Percentiles rank a stretch among this genome's conserved stretches.
Evolutionary conservation across 2,113 vertebrate species (phyloP).

Genomic region (Rhabdomys dilectus): DNA sequence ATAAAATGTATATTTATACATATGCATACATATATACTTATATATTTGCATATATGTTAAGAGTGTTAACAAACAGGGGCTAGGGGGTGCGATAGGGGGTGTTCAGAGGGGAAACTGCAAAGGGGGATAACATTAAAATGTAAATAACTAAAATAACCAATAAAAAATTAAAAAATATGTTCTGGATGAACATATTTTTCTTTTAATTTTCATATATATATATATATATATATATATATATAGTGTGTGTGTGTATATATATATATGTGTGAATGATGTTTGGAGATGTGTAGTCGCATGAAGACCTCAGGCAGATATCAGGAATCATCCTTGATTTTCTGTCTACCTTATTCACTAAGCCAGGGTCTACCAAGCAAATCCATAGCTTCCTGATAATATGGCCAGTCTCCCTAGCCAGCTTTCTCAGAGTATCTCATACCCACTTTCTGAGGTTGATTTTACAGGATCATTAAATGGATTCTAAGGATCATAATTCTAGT

Average conservation of each 20-base stretch:
- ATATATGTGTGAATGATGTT: background rate
- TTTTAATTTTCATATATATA: background rate
- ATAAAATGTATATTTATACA: background rate
- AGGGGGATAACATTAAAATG: too few species aligned
- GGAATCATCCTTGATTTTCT: background rate
- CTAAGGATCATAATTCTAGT: background rate
- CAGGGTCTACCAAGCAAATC: background rate
- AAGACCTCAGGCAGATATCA: background rate
- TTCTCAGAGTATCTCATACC: background rate
- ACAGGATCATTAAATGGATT: background rate
- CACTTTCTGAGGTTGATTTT: background rate
- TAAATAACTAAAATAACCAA: too few species aligned
- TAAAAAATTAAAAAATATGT: background rate
- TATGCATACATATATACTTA: too few species aligned
- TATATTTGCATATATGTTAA: background rate
- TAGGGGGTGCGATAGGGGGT: too few species aligned
- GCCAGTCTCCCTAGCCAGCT: rapidly evolving
- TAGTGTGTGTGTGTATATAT: background rate
- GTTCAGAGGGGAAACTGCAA: too few species aligned
- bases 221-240: background rate
- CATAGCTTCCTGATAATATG: background rate
- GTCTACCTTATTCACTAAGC: background rate
- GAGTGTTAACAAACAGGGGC: background rate
- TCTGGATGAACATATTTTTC: background rate
- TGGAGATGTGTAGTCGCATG: too few species aligned